Evolutionary conservation across 2,888 invertebrate species (phyloP), one percentile per base, ranked within the genome.

Genomic region (Scaptomyza flava): DNA sequence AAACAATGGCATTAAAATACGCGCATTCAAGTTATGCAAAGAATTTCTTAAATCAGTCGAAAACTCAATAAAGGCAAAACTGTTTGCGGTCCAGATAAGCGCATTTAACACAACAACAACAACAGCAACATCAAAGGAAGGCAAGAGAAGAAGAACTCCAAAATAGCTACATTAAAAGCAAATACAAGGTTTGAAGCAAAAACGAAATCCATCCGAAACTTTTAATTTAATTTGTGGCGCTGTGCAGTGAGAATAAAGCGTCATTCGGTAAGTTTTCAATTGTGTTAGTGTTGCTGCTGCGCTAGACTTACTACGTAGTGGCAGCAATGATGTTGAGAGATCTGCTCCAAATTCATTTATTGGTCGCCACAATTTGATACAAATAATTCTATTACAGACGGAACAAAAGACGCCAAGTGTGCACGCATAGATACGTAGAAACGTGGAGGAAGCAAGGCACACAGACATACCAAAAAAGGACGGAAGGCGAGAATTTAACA

Each of bases 351-450:
- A 87, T 81, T 60, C 54, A 64, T 81, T 73, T 78, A 79, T 82
- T 82, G 77, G 65, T 67, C 78, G 72, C 79, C 86, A 82, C 80
- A 87, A 86, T 88, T 89, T 79, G 76, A 89, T 86, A 81, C 73
- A 86, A 80, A 87, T 88, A 85, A 87, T 86, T 80, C 70, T 59
- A 87, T 89, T 85, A 82, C 75, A 62, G 64, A 53, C 43, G 31
- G 11, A 23, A 46, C 71, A 36, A 66, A 33, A 48, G 52, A 64
- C 51, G 43, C 56, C 53, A 66, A 76, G 77, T 72, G 83, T 77
- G 79, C 73, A 59, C 64, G 50, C 64, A 31, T 41, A 60, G 73
- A 68, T 58, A 61, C 50, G 41, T 38, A 67, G 72, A 67, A 51
- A 63, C 46, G 31, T 66, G 33, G 59, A 36, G 41, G 12, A 12